Evolutionary conservation across 2,113 vertebrate genomes (phyloP).

Genomic region (Mohoua ochrocephala): DNA sequence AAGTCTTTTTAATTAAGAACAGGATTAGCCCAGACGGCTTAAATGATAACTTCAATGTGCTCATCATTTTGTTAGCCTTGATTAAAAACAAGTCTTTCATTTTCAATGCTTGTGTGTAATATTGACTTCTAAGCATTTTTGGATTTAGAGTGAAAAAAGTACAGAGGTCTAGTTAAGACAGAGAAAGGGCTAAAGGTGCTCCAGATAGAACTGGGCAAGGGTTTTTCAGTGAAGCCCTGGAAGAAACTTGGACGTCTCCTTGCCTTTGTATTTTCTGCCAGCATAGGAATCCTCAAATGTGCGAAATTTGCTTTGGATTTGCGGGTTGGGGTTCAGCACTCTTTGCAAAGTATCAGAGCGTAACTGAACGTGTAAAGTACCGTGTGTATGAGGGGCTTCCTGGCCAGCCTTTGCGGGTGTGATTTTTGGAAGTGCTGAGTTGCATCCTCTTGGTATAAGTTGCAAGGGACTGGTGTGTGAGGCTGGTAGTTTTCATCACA

Average conservation of each 20-base stretch:
- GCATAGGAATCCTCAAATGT: rapidly evolving
- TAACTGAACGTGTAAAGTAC: too few species aligned
- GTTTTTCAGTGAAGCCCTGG: background rate
- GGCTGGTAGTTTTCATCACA: background rate
- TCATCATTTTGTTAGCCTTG: slow-evolving; percentile 18
- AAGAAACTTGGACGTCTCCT: background rate
- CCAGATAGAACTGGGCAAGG: background rate
- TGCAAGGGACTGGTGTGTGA: background rate
- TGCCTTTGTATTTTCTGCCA: background rate
- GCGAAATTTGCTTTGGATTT: background rate
- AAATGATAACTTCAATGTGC: background rate
- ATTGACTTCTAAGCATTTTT: background rate
- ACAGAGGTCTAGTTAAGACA: background rate
- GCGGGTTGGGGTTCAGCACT: background rate
- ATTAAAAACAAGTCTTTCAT: slow-evolving; percentile 20
- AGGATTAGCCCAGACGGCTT: background rate
- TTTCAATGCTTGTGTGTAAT: background rate
- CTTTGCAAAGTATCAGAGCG: background rate
- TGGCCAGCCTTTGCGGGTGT: background rate
- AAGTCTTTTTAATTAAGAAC: slow-evolving; percentile 10
- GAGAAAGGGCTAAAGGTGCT: background rate
- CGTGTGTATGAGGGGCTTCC: background rate
- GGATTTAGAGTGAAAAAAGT: background rate
- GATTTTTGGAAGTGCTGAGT: background rate
- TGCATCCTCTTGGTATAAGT: background rate